These are phyloP conservation scores for Manacus vitellinus DNA, from an alignment of 2,113 vertebrate genomes.

Conservation along the genomic window DNA sequence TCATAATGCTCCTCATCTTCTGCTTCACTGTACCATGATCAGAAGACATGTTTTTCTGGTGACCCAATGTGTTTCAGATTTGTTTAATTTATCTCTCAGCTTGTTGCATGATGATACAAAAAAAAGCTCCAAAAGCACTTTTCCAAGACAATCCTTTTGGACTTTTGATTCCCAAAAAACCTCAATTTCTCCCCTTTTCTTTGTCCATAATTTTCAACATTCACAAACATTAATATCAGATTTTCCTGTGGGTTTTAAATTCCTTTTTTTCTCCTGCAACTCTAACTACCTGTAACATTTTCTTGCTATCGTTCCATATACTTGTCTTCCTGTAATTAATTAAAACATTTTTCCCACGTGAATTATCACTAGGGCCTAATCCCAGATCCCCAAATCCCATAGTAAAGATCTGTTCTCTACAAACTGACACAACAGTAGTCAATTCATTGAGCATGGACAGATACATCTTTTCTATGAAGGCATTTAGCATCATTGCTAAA, in stretches of 20 bases:
- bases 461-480: constrained; percentile 16
- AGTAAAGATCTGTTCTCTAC: constrained; percentile 27
- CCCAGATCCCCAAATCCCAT: constrained; percentile 27
- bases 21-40: background rate
- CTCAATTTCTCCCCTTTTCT: background rate
- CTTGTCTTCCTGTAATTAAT: background rate
- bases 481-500: constrained; percentile 46
- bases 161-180: background rate
- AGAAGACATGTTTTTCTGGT: background rate
- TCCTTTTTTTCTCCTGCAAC: background rate
- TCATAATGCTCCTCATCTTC: background rate
- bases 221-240: background rate
- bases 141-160: background rate
- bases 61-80: background rate
- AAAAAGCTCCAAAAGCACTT: background rate
- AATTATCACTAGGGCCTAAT: constrained; percentile 17
- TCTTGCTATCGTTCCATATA: background rate
- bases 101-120: background rate
- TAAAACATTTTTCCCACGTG: background rate
- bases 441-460: constrained; percentile 30
- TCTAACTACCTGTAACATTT: background rate
- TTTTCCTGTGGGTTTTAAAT: background rate
- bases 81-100: background rate
- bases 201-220: background rate
- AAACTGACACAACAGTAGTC: constrained; percentile 30